phyloP scores from a whole-genome alignment of 1,140 invertebrate genomes.

The Pogonognathellus flavescens region DNA sequence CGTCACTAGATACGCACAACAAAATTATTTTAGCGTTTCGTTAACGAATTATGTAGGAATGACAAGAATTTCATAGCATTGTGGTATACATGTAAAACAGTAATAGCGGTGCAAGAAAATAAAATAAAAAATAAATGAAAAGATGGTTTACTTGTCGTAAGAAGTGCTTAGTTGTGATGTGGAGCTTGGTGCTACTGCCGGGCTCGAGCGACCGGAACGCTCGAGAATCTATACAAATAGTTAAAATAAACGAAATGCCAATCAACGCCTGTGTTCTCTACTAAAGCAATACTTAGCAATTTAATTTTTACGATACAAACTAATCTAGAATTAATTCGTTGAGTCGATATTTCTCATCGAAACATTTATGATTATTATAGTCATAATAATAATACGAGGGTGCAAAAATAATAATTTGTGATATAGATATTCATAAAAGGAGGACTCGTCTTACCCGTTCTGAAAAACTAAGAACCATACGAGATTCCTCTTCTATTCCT shows the following conservation, averaged over 20 bases:
- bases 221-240: constrained; percentile 62
- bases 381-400: neutral
- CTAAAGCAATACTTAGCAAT: constrained; percentile 32
- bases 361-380: constrained; percentile 54
- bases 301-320: neutral
- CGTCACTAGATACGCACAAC: neutral
- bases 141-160: constrained; percentile 61
- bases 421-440: neutral
- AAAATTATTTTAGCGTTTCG: too few species aligned
- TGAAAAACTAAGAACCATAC: constrained; percentile 71
- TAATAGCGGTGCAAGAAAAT: constrained; percentile 39
- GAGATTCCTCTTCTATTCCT: constrained; percentile 37
- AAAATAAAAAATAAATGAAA: constrained; percentile 56
- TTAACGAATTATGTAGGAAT: neutral
- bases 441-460: constrained; percentile 71
- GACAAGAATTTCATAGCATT: too few species aligned
- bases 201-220: constrained; percentile 64
- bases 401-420: constrained; percentile 15
- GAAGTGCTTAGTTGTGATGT: constrained; percentile 61
- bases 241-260: constrained; percentile 1
- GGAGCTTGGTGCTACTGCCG: constrained; percentile 61
- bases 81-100: constrained; percentile 5
- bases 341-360: constrained; percentile 24
- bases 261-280: constrained; percentile 32
- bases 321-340: too few species aligned